phyloP scores from a whole-genome alignment of 2,888 invertebrate species.

The Caenorhabditis sp. region DNA sequence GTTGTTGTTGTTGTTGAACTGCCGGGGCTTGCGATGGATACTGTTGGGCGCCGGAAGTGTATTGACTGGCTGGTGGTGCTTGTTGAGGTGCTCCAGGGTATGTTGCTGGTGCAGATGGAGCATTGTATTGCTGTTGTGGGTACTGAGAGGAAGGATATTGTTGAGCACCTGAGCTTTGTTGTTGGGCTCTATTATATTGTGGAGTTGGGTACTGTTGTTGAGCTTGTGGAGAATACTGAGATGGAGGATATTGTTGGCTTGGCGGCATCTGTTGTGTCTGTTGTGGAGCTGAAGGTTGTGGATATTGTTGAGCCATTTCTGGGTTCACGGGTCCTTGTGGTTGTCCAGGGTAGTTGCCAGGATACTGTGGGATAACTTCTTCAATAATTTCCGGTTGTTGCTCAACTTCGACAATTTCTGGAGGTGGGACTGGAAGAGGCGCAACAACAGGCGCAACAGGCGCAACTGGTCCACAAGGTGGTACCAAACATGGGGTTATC shows the following conservation, averaged over 20 bases:
- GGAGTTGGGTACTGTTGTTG: neutral
- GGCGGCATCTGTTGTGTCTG: conserved; percentile 7
- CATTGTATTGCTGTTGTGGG: neutral
- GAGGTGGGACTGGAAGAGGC: conserved; percentile 20
- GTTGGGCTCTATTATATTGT: neutral
- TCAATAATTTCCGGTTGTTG: conserved; percentile 8
- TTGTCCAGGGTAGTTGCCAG: no score
- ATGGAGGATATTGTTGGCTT: conserved; percentile 1
- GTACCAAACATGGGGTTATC: conserved; percentile 17
- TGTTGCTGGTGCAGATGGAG: neutral
- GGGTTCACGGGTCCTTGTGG: conserved; percentile 5
- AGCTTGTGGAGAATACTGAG: neutral
- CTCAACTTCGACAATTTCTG: conserved; percentile 11
- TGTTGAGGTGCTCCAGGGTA: neutral
- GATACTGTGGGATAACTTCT: conserved; percentile 3
- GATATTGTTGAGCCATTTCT: conserved; percentile 1
- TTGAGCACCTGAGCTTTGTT: neutral
- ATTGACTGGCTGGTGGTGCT: no score
- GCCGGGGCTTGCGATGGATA: conserved; percentile 3
- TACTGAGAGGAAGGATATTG: conserved; percentile 1
- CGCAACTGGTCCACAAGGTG: conserved; percentile 20
- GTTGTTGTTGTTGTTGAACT: conserved; percentile 1
- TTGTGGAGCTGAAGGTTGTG: neutral
- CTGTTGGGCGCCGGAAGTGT: neutral
- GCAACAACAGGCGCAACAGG: conserved; percentile 9